These are phyloP conservation scores for Chloropsis cyanopogon DNA, from an alignment of 2,113 vertebrate species.

Conservation along the genomic window DNA sequence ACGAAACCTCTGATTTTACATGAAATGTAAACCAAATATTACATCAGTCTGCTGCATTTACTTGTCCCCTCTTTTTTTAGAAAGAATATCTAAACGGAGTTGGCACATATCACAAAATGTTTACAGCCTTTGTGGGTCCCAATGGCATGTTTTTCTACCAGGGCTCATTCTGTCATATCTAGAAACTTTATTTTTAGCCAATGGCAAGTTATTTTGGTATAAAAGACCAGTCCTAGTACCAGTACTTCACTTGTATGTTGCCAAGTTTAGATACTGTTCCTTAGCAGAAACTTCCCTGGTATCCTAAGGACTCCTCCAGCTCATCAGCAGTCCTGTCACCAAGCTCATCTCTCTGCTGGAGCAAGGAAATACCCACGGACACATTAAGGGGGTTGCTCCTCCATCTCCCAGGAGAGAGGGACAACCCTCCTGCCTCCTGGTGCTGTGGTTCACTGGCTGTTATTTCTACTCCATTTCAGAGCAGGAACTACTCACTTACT, in stretches of 20 bases:
- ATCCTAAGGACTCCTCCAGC: not conserved
- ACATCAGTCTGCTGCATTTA: not conserved
- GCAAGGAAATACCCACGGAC: not conserved
- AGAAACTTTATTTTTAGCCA: conserved; percentile 23
- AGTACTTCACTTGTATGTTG: not conserved
- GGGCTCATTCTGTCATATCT: conserved; percentile 40
- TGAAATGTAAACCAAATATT: not conserved
- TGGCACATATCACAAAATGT: conserved; percentile 41
- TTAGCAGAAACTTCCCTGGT: not conserved
- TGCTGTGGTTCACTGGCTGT: not conserved
- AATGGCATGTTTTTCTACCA: not conserved
- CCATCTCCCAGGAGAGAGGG: not conserved
- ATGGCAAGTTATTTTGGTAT: not conserved
- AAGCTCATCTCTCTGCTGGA: not conserved
- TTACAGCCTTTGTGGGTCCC: conserved; percentile 3
- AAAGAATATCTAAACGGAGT: conserved; percentile 16
- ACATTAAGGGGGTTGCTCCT: not conserved
- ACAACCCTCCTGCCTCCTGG: not conserved
- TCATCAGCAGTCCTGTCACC: not conserved
- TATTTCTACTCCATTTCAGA: not conserved
- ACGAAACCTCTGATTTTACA: not conserved
- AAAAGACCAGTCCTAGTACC: not conserved
- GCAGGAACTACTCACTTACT: not conserved
- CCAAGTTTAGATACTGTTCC: not conserved
- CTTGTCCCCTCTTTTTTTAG: not conserved